These are phyloP conservation scores for Sialia sialis DNA, from an alignment of 2,113 vertebrate genomes.

Conservation along the genomic window DNA sequence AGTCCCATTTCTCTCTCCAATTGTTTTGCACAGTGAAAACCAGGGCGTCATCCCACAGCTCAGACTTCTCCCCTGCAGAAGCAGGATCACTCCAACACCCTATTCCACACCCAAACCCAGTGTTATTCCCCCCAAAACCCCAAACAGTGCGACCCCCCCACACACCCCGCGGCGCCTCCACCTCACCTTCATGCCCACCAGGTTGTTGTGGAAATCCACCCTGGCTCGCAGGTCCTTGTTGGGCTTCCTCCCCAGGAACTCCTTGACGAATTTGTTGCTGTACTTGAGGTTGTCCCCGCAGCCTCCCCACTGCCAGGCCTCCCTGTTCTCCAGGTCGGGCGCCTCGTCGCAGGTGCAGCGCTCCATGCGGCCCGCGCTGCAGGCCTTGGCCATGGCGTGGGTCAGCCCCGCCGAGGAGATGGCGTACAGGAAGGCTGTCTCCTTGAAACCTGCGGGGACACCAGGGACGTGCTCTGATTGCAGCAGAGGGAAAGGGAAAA, in stretches of 20 bases:
- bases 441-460: slow-evolving; percentile 87
- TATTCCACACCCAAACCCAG: rapidly evolving
- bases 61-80: neutral
- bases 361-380: slow-evolving; percentile 95
- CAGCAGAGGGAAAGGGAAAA: rapidly evolving
- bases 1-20: neutral
- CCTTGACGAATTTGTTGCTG: slow-evolving; percentile 98
- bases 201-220: slow-evolving; percentile 97
- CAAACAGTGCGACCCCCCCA: rapidly evolving
- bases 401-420: slow-evolving; percentile 95
- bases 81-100: neutral
- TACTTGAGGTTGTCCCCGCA: slow-evolving; percentile 98
- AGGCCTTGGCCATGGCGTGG: slow-evolving; percentile 93
- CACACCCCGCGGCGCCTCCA: rapidly evolving
- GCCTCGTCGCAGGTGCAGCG: slow-evolving; percentile 98
- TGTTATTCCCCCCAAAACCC: neutral
- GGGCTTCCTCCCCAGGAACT: slow-evolving; percentile 94
- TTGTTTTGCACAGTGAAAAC: neutral
- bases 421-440: slow-evolving; percentile 94
- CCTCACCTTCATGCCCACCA: slow-evolving; percentile 95
- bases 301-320: slow-evolving; percentile 99
- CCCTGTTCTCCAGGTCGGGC: slow-evolving; percentile 93
- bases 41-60: neutral
- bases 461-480: rapidly evolving
- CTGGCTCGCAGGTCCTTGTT: slow-evolving; percentile 93